Conservation (phyloP, 2,888 invertebrate genomes). For the Margaritifera margaritifera region DNA sequence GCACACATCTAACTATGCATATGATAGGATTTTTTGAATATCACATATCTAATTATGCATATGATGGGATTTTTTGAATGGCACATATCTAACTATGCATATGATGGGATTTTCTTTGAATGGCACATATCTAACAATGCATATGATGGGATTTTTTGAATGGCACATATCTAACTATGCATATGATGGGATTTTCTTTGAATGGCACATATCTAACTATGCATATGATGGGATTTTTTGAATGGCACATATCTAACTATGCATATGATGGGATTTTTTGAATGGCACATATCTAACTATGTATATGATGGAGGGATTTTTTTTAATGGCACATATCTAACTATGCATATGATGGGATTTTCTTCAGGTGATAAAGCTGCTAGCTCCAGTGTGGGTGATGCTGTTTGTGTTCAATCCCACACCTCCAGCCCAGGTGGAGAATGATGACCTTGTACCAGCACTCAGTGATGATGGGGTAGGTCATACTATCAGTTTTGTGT, state of each 20-base stretch:
- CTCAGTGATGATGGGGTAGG: conserved; percentile 67
- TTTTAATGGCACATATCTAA: conserved; percentile 2
- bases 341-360: conserved; percentile 3
- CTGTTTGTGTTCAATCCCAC: conserved; percentile 69
- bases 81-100: too few relatives aligned
- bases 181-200: conserved; percentile 13
- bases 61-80: conserved; percentile 13
- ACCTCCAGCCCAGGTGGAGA: conserved; percentile 48
- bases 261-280: conserved; percentile 10
- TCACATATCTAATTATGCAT: too few relatives aligned
- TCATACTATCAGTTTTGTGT: conserved; percentile 15
- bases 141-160: conserved; percentile 11
- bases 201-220: too few relatives aligned
- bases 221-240: conserved; percentile 10
- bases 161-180: too few relatives aligned
- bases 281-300: too few relatives aligned
- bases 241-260: too few relatives aligned
- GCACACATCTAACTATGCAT: too few relatives aligned
- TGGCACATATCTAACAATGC: too few relatives aligned
- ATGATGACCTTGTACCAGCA: conserved; percentile 59
- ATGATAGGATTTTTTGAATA: conserved; percentile 14
- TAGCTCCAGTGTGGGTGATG: conserved; percentile 72
- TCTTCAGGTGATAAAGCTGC: conserved; percentile 67
- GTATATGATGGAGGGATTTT: conserved; percentile 9
- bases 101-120: conserved; percentile 14